Conservation (phyloP, 2,797 vertebrate species). For the Gobionotothen gibberifrons region DNA sequence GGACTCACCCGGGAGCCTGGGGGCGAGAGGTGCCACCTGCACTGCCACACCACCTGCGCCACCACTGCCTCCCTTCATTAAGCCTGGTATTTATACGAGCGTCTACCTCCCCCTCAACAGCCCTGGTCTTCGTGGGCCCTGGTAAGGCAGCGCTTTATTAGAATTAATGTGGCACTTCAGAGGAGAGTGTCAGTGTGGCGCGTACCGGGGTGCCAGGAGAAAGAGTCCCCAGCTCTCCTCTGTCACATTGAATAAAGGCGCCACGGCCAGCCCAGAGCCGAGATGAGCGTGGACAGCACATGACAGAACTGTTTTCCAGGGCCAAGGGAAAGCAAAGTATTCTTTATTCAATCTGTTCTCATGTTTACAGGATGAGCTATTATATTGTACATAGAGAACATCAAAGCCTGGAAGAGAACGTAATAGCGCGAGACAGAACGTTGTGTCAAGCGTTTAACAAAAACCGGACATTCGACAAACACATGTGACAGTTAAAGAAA, state of each 20-base stretch:
- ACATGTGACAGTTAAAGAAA: conserved; percentile 42
- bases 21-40: conserved; percentile 87
- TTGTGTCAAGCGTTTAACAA: conserved; percentile 39
- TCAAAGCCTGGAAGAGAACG: conserved; percentile 50
- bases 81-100: conserved; percentile 85
- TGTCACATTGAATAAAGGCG: conserved; percentile 87
- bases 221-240: conserved; percentile 85
- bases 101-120: conserved; percentile 58
- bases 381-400: conserved; percentile 65
- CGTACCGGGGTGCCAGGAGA: conserved; percentile 84
- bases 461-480: conserved; percentile 37
- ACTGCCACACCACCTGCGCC: conserved; percentile 86
- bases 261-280: conserved; percentile 61
- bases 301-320: conserved; percentile 84
- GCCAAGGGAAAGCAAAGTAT: conserved; percentile 80
- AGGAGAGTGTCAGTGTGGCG: conserved; percentile 81
- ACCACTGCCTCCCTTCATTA: conserved; percentile 87
- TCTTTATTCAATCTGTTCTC: conserved; percentile 85
- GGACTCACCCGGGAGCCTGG: conserved; percentile 78
- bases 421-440: conserved; percentile 40
- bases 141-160: conserved; percentile 86
- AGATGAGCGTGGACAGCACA: conserved; percentile 85
- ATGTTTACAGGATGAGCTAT: conserved; percentile 80
- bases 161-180: conserved; percentile 89
- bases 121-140: conserved; percentile 76